These are phyloP conservation scores for Drosophila ambigua DNA, from an alignment of 1,140 invertebrate genomes.

Conservation along the genomic window DNA sequence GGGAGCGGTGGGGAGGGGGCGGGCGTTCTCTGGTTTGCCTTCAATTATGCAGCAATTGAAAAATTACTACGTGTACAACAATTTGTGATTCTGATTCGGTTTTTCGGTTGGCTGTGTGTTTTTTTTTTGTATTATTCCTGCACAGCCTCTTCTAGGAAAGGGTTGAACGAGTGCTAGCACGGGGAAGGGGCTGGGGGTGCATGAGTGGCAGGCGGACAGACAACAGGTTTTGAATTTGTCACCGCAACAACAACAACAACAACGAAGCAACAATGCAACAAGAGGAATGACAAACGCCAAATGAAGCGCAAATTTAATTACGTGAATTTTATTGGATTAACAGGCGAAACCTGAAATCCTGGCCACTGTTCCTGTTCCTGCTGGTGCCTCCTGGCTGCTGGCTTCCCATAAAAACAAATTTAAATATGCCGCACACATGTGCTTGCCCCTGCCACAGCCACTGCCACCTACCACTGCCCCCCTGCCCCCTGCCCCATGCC, in stretches of 20 bases:
- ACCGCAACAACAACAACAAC: constrained; percentile 71
- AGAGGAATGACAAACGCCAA: constrained; percentile 67
- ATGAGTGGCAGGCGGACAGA: constrained; percentile 31
- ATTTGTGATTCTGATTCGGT: constrained; percentile 54
- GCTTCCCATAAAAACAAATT: constrained; percentile 57
- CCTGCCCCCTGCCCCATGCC: background rate
- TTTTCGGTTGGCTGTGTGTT: constrained; percentile 11
- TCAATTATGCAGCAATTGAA: constrained; percentile 83
- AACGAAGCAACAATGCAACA: constrained; percentile 38
- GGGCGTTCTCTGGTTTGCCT: constrained; percentile 46
- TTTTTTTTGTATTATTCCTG: too few species aligned
- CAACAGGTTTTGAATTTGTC: constrained; percentile 79
- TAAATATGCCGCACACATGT: constrained; percentile 73
- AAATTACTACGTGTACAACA: constrained; percentile 80
- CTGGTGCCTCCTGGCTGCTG: too few species aligned
- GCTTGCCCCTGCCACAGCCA: constrained; percentile 11
- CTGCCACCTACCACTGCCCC: background rate
- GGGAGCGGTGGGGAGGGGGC: background rate
- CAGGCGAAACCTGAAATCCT: constrained; percentile 56
- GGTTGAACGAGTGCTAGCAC: constrained; percentile 22
- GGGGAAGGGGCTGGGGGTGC: constrained; percentile 1
- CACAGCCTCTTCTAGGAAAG: background rate
- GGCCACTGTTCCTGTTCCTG: background rate
- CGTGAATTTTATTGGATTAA: constrained; percentile 81
- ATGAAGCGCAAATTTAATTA: constrained; percentile 82